Base-by-base conservation (phyloP, 2,888 invertebrate genomes). In the Serripes groenlandicus region DNA sequence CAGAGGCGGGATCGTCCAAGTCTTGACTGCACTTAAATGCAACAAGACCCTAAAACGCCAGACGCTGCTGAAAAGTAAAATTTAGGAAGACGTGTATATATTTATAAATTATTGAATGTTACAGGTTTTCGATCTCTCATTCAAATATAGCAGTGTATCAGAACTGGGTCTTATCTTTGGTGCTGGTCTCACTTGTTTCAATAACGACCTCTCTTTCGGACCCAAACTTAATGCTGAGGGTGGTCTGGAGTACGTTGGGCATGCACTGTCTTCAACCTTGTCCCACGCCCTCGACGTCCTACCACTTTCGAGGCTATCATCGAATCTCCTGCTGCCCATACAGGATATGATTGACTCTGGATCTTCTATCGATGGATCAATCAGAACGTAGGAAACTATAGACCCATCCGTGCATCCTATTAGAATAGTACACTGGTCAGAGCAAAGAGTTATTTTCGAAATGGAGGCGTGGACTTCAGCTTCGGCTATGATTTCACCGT, bases 341-440 rank as follows among this genome's bases (percentile, higher is more conserved):
- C 52, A 56, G 0, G 66, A 54, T 9, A 91, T 66, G 5, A 90
- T 78, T 2, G 62, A 42, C 11, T 85, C 69, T 0, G 87, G 66
- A 49, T 90, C 83, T 52, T 90, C 91, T 0, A 77, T 32, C 18
- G 56, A 49, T 0, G 89, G 88, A 70, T 94, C 94, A 26, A 94
- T 86, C 26, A 94, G 75, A 9, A 93, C 91, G 81, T 93, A 93
- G 18, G 92, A 91, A 2, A 92, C 83, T 11, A 94, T 76, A 0
- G 92, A 89, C 0, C 94, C 94, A 77, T 94, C 93, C 5, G 78
- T 74, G 74, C 94, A 94, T 21, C 94, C 94, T 4, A 93, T 89
- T 21, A 94, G 76, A 5, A 94, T 66, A 0, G 94, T 94, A 49
- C 92, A 86, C 11, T 93, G 90, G 79, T 94, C 93, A 21, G 89